These are phyloP conservation scores for Geopemphigus sp. DNA, from an alignment of 1,140 invertebrate genomes.

Conservation along the genomic window DNA sequence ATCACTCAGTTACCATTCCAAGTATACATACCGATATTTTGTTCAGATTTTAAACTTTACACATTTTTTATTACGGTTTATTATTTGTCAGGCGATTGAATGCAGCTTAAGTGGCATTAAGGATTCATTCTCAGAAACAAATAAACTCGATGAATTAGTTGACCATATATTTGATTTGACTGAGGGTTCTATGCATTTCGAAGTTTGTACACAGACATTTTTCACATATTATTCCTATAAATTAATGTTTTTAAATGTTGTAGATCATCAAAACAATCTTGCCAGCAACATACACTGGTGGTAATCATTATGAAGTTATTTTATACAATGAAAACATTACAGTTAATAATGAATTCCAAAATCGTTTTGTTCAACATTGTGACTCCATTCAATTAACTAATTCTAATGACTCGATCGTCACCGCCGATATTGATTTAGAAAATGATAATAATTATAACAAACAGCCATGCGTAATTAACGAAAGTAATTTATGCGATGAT, in stretches of 20 bases:
- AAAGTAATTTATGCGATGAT: background rate
- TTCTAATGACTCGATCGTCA: background rate
- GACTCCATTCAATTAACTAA: background rate
- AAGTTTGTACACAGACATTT: background rate
- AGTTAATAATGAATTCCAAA: background rate
- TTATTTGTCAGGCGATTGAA: no score
- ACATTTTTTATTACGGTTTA: no score
- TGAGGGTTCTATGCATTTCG: no score
- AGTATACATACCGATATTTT: conserved; percentile 21
- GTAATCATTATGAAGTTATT: conserved; percentile 35
- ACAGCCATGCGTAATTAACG: background rate
- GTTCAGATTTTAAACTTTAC: background rate
- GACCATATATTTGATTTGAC: no score
- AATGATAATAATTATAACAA: background rate
- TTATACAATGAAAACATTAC: background rate
- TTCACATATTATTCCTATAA: background rate
- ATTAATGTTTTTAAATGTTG: background rate
- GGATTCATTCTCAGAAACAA: no score
- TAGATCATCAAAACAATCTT: background rate
- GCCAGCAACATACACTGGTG: background rate
- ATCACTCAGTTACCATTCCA: conserved; percentile 40
- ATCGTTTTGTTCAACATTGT: background rate
- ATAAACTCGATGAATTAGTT: no score
- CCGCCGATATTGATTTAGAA: background rate
- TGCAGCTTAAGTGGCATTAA: no score